A percentile compares a stretch with the other conserved stretches of the same genome.
Conservation (phyloP, 1,140 invertebrate species). For the Conus ventricosus region DNA sequence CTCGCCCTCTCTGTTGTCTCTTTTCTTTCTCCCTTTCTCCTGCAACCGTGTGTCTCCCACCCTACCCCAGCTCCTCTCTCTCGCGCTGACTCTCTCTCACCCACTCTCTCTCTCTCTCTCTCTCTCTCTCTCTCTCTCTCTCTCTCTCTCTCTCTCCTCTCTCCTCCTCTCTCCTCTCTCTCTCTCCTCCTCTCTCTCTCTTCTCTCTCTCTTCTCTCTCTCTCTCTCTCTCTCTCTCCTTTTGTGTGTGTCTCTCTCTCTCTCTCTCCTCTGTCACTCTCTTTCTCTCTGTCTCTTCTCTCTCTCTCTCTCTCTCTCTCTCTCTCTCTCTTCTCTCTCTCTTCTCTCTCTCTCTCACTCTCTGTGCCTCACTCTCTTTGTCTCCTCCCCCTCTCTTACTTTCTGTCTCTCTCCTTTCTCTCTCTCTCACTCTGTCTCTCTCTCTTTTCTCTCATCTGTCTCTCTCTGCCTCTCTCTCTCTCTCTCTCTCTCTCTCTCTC, state of each 20-base stretch:
- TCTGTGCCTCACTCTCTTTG: not conserved
- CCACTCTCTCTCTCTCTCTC: too few species aligned
- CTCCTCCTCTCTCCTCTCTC: not conserved
- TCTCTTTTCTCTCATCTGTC: not conserved
- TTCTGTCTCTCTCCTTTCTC: not conserved
- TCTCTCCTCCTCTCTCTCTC: not conserved
- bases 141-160: not conserved
- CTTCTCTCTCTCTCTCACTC: not conserved
- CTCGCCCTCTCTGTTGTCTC: too few species aligned
- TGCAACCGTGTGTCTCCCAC: not conserved
- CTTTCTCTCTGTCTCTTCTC: not conserved
- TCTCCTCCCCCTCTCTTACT: not conserved
- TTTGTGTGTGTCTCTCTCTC: not conserved
- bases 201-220: too few species aligned
- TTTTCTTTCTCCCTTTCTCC: not conserved
- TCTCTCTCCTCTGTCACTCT: not conserved
- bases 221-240: constrained; percentile 4
- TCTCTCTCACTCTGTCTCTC: not conserved
- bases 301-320: not conserved
- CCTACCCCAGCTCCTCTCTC: not conserved
- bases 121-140: too few species aligned
- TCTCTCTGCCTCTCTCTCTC: not conserved
- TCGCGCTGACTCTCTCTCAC: not conserved
- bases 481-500: not conserved
- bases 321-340: not conserved